Evolutionary conservation across 1,140 invertebrate genomes (phyloP).

Genomic region (Holotrichia oblita): DNA sequence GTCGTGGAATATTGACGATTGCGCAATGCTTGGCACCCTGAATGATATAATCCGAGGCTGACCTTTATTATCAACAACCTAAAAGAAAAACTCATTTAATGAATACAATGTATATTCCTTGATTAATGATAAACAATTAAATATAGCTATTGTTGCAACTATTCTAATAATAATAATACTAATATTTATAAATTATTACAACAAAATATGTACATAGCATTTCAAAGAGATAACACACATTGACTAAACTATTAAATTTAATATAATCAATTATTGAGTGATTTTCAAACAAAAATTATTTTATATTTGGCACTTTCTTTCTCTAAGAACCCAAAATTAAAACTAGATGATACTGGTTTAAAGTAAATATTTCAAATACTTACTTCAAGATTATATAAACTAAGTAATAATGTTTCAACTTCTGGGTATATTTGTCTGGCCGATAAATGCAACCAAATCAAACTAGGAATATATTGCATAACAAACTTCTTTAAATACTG

Average conservation of each 20-base stretch:
- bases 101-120: conserved; percentile 37
- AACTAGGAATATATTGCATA: conserved; percentile 85
- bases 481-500: conserved; percentile 81
- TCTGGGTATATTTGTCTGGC: conserved; percentile 82
- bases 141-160: too few relatives aligned
- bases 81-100: not conserved
- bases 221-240: too few relatives aligned
- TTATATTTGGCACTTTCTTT: too few relatives aligned
- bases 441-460: conserved; percentile 87
- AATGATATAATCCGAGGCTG: conserved; percentile 84
- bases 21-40: conserved; percentile 86
- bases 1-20: conserved; percentile 92
- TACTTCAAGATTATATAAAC: conserved; percentile 90
- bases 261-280: too few relatives aligned
- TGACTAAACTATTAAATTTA: too few relatives aligned
- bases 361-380: not conserved
- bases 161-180: too few relatives aligned
- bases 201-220: too few relatives aligned
- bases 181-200: too few relatives aligned
- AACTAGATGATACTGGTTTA: not conserved
- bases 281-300: too few relatives aligned
- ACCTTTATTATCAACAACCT: conserved; percentile 75
- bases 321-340: not conserved
- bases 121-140: not conserved
- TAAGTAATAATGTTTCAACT: conserved; percentile 86